Conservation (phyloP, 2,888 invertebrate species). For the Pandemis cinnamomeana region DNA sequence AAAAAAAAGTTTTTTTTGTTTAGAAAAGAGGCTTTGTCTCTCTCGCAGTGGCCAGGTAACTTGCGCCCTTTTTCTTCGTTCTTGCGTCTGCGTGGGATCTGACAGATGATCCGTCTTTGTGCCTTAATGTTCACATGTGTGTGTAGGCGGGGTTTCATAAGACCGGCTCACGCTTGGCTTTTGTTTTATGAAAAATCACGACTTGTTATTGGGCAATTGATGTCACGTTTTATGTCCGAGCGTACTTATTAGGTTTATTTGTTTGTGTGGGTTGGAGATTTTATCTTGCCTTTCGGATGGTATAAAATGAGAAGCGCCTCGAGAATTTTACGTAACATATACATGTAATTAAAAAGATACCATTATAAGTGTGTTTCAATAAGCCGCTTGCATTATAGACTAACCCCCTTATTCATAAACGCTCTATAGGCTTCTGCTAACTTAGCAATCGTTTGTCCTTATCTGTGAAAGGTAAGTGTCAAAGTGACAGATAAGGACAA, state of each 20-base stretch:
- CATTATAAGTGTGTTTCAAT: not conserved
- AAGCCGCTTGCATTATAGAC: too few species aligned
- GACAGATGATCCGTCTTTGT: conserved; percentile 45
- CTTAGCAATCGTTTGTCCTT: too few species aligned
- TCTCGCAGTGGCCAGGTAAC: not conserved
- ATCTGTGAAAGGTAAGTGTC: too few species aligned
- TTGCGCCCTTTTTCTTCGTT: not conserved
- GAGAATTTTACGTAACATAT: not conserved
- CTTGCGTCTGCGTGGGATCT: conserved; percentile 44
- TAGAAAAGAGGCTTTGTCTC: too few species aligned
- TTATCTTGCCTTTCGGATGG: conserved; percentile 10
- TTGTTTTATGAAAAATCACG: conserved; percentile 45
- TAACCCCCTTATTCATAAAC: too few species aligned
- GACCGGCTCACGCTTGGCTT: conserved; percentile 44
- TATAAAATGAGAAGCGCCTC: not conserved
- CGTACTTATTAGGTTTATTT: conserved; percentile 35
- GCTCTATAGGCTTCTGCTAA: too few species aligned
- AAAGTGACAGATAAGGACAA: too few species aligned
- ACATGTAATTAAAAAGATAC: not conserved
- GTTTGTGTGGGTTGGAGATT: conserved; percentile 32
- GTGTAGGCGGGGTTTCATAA: conserved; percentile 44
- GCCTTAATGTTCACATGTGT: conserved; percentile 43
- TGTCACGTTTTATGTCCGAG: conserved; percentile 39
- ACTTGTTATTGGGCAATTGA: conserved; percentile 35
- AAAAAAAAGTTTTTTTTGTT: too few species aligned